Evolutionary conservation across 1,140 invertebrate genomes (phyloP).

Genomic region (Drosophila asahinai): DNA sequence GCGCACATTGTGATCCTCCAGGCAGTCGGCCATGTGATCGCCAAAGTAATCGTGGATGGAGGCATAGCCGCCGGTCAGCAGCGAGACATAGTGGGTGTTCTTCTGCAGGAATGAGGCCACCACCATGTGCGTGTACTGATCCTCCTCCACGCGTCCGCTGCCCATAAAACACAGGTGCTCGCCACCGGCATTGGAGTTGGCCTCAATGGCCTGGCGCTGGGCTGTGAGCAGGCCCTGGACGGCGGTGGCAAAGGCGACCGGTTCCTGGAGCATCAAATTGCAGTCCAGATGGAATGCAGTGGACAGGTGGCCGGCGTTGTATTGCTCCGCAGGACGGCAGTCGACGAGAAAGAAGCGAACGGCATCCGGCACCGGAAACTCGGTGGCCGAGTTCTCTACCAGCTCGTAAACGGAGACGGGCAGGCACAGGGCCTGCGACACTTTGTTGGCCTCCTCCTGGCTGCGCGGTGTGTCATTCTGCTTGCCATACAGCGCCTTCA

Average conservation of each 20-base stretch:
- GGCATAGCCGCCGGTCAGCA: constrained; percentile 96
- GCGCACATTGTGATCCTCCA: constrained; percentile 92
- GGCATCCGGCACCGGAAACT: constrained; percentile 86
- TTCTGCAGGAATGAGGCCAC: constrained; percentile 98
- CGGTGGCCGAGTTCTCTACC: constrained; percentile 91
- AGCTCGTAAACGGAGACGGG: constrained; percentile 96
- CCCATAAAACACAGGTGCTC: constrained; percentile 99
- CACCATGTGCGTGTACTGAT: constrained; percentile 99
- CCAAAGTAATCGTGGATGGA: constrained; percentile 94
- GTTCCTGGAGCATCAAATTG: constrained; percentile 98
- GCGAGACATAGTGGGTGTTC: constrained; percentile 96
- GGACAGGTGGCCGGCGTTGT: constrained; percentile 97
- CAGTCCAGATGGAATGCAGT: constrained; percentile 99
- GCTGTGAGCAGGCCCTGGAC: constrained; percentile 96
- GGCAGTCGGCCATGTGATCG: constrained; percentile 91
- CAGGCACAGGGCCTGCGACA: constrained; percentile 92
- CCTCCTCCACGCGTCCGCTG: constrained; percentile 97
- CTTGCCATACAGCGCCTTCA: constrained; percentile 86
- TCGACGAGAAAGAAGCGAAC: constrained; percentile 98
- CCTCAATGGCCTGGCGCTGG: constrained; percentile 94
- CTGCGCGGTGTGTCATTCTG: constrained; percentile 74
- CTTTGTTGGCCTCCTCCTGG: constrained; percentile 69
- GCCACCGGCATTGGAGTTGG: constrained; percentile 95
- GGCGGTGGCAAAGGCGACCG: constrained; percentile 96
- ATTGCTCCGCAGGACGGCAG: constrained; percentile 97